Base-by-base conservation (phyloP, 2,113 vertebrate species). In the Callionymus lyra region DNA sequence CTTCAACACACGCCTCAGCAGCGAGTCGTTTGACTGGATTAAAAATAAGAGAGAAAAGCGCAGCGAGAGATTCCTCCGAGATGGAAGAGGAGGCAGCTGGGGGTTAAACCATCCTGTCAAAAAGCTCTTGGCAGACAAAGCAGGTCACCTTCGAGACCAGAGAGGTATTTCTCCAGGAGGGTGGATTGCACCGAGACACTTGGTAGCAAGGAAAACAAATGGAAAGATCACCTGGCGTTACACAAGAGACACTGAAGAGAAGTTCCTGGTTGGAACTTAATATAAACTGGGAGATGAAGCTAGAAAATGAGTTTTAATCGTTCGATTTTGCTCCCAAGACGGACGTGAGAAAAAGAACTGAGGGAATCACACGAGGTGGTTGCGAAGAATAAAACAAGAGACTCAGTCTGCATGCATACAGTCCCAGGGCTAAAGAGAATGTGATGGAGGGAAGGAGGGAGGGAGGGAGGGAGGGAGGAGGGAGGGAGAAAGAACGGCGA, bases 1-100 rank as follows among this genome's bases (percentile, higher is more conserved):
- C 72, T 78, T 76, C 65, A 76, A 72, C 67, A 72, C 61, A 63
- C 68, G 66, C 39, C 70, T 61, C 53, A 47, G 65, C 46, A 12
- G 48, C 50, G 67, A 4, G 21, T 8, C 59, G 61, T 71, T 71
- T 57, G 67, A 78, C 47, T 72, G 68, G 70, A 80, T 76, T 78
- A 67, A 75, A 72, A 77, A 58, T 59, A 65, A 70, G 47, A 56
- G 45, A 52, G 31, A 55, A 47, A 59, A 41, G 47, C 33, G 60
- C 48, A 50, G 47, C 46, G 41, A 43, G 38, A 51, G 52, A 56
- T 61, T 56, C 44, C 31, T 54, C 9, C 9, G 51, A 31, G 34
- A 9, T 34, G 33, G 17, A 21, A 27, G 21, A 27, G 45, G 47
- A 49, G 61, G 38, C 15, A 58, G 62, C 49, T 34, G 47, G 18